Conservation (phyloP, 2,888 invertebrate species). For the Troides oblongomaculatus region DNA sequence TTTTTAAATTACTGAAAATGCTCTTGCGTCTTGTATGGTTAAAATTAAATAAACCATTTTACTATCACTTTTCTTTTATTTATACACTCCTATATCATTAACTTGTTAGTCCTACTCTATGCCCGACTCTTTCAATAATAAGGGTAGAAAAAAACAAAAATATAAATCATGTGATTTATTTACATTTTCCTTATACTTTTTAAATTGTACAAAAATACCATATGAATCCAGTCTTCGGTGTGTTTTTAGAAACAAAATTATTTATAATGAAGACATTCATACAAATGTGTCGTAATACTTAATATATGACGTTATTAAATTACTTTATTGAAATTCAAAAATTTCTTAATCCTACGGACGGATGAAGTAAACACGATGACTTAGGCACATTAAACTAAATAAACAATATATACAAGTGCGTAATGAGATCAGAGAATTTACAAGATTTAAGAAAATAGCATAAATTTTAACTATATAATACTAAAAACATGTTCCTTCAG, state of each 20-base stretch:
- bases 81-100: too few species aligned
- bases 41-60: too few species aligned
- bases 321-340: conserved; percentile 4
- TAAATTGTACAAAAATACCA: conserved; percentile 31
- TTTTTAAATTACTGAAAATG: too few species aligned
- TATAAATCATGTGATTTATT: conserved; percentile 32
- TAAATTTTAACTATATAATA: conserved; percentile 41
- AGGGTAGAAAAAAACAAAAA: conserved; percentile 23
- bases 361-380: conserved; percentile 39
- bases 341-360: conserved; percentile 43
- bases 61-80: too few species aligned
- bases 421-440: conserved; percentile 76
- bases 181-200: conserved; percentile 27
- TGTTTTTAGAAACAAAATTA: background rate
- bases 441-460: conserved; percentile 52
- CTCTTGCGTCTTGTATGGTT: too few species aligned
- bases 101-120: background rate
- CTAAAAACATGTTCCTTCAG: conserved; percentile 36
- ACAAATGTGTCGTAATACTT: background rate
- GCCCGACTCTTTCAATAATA: background rate
- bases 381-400: conserved; percentile 38
- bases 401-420: conserved; percentile 60
- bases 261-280: conserved; percentile 14
- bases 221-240: conserved; percentile 29
- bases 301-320: conserved; percentile 16